Evolutionary conservation across 2,888 invertebrate genomes (phyloP).

Genomic region (Acronicta leporina): DNA sequence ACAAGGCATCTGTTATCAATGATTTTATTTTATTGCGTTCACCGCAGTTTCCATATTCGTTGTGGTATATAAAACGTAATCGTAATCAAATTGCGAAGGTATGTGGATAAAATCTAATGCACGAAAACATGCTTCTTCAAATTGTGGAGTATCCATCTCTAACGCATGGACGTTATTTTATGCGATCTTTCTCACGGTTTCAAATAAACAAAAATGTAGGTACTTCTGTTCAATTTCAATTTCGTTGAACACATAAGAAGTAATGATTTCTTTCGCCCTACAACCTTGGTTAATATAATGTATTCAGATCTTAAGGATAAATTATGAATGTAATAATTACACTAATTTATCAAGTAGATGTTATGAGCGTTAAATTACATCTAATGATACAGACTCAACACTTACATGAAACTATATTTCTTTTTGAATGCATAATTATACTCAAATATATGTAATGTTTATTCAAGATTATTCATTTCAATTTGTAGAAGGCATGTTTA

Average conservation of each 20-base stretch:
- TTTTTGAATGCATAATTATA: neutral
- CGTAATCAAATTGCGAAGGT: slow-evolving; percentile 32
- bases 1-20: slow-evolving; percentile 55
- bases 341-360: slow-evolving; percentile 1
- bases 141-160: slow-evolving; percentile 11
- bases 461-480: slow-evolving; percentile 20
- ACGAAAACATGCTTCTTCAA: slow-evolving; percentile 26
- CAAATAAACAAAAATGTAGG: neutral
- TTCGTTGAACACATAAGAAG: neutral
- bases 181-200: slow-evolving; percentile 25
- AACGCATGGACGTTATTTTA: slow-evolving; percentile 4
- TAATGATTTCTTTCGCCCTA: no score
- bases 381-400: slow-evolving; percentile 2
- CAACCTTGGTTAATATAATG: slow-evolving; percentile 1
- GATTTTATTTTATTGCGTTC: slow-evolving; percentile 35
- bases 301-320: neutral
- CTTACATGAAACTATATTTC: neutral
- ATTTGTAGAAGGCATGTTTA: slow-evolving; percentile 4
- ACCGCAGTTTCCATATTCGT: slow-evolving; percentile 44
- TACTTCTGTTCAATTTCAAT: neutral
- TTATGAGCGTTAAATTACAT: slow-evolving; percentile 2
- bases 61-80: slow-evolving; percentile 41
- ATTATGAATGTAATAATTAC: slow-evolving; percentile 1
- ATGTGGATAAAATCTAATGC: slow-evolving; percentile 38
- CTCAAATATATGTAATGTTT: slow-evolving; percentile 4